Evolutionary conservation across 1,140 invertebrate species (phyloP).

Genomic region (Sogatella furcifera): DNA sequence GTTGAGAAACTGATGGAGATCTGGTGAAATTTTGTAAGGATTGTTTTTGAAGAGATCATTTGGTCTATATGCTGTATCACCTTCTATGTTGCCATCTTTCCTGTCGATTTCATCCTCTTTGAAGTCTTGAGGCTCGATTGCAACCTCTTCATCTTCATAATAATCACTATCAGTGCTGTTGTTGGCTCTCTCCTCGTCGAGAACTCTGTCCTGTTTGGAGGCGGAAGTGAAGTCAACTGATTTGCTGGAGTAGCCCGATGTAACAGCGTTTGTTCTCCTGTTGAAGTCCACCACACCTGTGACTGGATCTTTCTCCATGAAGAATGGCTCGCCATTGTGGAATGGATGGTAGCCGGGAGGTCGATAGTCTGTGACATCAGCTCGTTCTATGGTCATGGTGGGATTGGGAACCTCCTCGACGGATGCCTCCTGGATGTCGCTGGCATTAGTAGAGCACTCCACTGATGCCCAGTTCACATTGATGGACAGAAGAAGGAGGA

Average conservation of each 20-base stretch:
- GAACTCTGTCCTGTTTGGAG: constrained; percentile 10
- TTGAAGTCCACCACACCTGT: constrained; percentile 38
- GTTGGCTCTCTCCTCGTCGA: neutral
- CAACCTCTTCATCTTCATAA: constrained; percentile 20
- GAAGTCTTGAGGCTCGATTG: constrained; percentile 22
- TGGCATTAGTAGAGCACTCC: neutral
- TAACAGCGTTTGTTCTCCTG: constrained; percentile 20
- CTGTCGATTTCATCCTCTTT: constrained; percentile 32
- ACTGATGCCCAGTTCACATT: too few relatives aligned
- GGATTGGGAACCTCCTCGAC: constrained; percentile 20
- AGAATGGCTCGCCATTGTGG: constrained; percentile 58
- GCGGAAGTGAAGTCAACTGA: constrained; percentile 3
- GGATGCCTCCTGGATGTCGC: constrained; percentile 6
- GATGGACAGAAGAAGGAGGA: too few relatives aligned
- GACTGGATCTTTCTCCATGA: constrained; percentile 52
- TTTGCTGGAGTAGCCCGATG: constrained; percentile 3
- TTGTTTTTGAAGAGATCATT: constrained; percentile 36
- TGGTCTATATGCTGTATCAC: constrained; percentile 27
- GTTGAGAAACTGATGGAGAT: constrained; percentile 56
- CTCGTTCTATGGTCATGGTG: constrained; percentile 20
- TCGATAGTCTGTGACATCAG: constrained; percentile 5
- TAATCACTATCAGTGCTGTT: constrained; percentile 10
- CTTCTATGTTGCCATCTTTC: constrained; percentile 33
- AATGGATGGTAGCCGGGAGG: constrained; percentile 36
- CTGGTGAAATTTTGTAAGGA: constrained; percentile 36